These are phyloP conservation scores for Nyleta sp. DNA, from an alignment of 2,888 invertebrate species.

Conservation along the genomic window DNA sequence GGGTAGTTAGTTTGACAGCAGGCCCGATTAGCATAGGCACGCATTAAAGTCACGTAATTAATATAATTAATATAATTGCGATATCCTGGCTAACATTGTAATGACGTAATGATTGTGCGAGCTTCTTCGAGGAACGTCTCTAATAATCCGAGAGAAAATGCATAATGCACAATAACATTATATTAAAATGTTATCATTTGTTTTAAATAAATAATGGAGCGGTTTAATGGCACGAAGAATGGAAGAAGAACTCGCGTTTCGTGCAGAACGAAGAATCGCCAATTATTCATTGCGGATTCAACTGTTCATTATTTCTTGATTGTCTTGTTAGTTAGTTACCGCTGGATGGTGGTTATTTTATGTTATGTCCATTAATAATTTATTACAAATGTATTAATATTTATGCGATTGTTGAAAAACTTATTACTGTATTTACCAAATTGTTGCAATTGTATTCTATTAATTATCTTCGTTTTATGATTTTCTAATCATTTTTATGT, in stretches of 20 bases:
- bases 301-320: slow-evolving; percentile 38
- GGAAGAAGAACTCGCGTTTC: slow-evolving; percentile 14
- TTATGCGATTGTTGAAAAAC: not conserved
- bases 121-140: slow-evolving; percentile 18
- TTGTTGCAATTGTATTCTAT: not conserved
- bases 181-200: slow-evolving; percentile 56
- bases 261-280: slow-evolving; percentile 24
- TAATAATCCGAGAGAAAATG: slow-evolving; percentile 50
- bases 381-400: slow-evolving; percentile 19
- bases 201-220: slow-evolving; percentile 49
- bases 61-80: slow-evolving; percentile 63
- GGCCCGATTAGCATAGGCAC: slow-evolving; percentile 41
- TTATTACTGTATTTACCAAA: not conserved
- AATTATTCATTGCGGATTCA: slow-evolving; percentile 39
- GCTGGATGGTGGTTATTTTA: slow-evolving; percentile 18
- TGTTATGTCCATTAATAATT: slow-evolving; percentile 23
- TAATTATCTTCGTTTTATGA: not conserved
- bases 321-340: slow-evolving; percentile 13
- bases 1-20: slow-evolving; percentile 56
- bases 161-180: slow-evolving; percentile 59
- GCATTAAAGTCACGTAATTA: slow-evolving; percentile 56
- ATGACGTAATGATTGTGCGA: slow-evolving; percentile 48
- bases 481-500: no score
- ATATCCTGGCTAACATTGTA: slow-evolving; percentile 41
- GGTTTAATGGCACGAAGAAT: slow-evolving; percentile 34